Percentiles rank a stretch among this genome's conserved stretches.
Evolutionary conservation across 2,797 vertebrate species (phyloP).

Genomic region (Hippoglossus hippoglossus): DNA sequence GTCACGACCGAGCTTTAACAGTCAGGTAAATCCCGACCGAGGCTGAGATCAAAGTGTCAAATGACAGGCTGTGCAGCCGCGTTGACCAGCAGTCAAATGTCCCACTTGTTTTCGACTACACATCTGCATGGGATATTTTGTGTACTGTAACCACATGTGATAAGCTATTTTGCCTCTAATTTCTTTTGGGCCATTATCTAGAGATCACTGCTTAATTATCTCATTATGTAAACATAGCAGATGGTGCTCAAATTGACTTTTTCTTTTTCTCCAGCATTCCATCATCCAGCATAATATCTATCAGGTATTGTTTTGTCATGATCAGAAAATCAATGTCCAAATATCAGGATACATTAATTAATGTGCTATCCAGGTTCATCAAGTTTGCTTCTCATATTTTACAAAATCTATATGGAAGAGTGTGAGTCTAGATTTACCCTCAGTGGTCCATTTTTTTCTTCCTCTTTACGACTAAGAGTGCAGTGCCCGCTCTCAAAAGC

Average conservation of each 20-base stretch:
- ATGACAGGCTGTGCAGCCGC: conserved; percentile 7
- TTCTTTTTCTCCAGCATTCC: too few species aligned
- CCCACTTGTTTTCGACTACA: too few species aligned
- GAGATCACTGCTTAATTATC: background rate
- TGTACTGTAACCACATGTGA: background rate
- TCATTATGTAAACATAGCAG: background rate
- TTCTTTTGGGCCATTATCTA: background rate
- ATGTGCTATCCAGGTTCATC: too few species aligned
- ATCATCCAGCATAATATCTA: too few species aligned
- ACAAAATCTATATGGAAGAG: too few species aligned
- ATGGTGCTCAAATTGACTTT: background rate
- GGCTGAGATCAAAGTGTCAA: conserved; percentile 37
- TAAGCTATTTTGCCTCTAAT: background rate
- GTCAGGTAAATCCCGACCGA: conserved; percentile 42
- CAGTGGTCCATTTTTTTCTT: too few species aligned
- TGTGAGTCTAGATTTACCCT: too few species aligned
- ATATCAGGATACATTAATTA: conserved; percentile 1
- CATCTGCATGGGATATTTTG: background rate
- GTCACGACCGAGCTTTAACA: conserved; percentile 11
- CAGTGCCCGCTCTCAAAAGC: too few species aligned
- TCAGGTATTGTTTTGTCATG: background rate
- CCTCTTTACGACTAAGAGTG: too few species aligned
- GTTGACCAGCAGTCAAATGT: background rate
- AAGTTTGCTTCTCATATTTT: too few species aligned
- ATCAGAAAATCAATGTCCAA: background rate